phyloP scores from a whole-genome alignment of 2,888 invertebrate genomes.

The Cryptus viduatorius region DNA sequence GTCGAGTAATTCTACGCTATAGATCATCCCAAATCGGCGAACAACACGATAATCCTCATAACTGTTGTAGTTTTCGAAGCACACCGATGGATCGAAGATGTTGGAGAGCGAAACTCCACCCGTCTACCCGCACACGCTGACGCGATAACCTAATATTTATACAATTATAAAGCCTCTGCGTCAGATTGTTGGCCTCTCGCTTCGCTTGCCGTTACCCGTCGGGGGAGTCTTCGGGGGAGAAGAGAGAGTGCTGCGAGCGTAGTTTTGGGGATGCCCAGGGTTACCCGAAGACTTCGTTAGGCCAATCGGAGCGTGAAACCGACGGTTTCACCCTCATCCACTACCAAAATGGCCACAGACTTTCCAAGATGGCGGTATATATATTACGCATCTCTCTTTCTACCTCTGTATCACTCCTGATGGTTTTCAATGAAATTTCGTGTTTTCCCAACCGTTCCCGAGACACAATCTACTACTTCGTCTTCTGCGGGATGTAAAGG shows the following conservation, averaged over 20 bases:
- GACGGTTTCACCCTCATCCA: constrained; percentile 76
- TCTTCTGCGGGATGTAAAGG: background rate
- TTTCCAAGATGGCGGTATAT: constrained; percentile 77
- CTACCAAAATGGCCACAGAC: constrained; percentile 78
- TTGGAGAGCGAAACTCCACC: constrained; percentile 40
- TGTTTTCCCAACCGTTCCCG: constrained; percentile 10
- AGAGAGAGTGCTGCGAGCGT: constrained; percentile 37
- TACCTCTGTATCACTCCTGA: constrained; percentile 6
- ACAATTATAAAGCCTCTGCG: constrained; percentile 80
- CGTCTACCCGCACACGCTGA: constrained; percentile 72
- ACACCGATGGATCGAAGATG: constrained; percentile 13
- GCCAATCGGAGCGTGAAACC: constrained; percentile 82
- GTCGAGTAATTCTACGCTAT: constrained; percentile 22
- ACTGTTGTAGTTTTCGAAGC: constrained; percentile 37
- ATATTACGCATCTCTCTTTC: background rate
- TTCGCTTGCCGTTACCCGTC: constrained; percentile 68
- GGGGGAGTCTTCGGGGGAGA: background rate
- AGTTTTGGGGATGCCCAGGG: constrained; percentile 70
- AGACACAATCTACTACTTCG: constrained; percentile 2
- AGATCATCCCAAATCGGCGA: constrained; percentile 62
- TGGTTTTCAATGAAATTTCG: constrained; percentile 36
- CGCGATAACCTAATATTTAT: constrained; percentile 83
- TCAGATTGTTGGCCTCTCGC: constrained; percentile 38
- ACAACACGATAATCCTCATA: constrained; percentile 58
- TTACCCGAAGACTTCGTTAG: constrained; percentile 79